phyloP scores from a whole-genome alignment of 2,797 vertebrate species.

The Crocodylus rhombifer region DNA sequence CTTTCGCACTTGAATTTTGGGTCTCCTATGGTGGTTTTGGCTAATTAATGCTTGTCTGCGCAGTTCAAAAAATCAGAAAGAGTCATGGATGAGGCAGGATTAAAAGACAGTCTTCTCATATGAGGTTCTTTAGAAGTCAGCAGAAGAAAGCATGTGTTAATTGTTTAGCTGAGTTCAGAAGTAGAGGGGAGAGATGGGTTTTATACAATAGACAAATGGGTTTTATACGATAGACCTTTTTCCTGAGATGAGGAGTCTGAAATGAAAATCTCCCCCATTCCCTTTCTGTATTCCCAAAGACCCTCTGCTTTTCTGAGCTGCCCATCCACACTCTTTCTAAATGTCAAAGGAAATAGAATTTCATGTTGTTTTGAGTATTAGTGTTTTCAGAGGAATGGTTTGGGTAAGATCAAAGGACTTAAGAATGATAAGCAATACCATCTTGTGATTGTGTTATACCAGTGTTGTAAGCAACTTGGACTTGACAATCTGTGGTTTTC shows the following conservation, averaged over 20 bases:
- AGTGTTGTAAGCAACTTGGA: neutral
- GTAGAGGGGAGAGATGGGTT: neutral
- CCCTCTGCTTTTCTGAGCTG: slow-evolving; percentile 9
- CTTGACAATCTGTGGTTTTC: neutral
- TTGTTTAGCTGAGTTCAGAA: neutral
- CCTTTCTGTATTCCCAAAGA: neutral
- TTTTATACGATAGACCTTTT: neutral
- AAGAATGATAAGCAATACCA: slow-evolving; percentile 18
- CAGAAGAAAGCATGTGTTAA: neutral
- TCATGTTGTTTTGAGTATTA: slow-evolving; percentile 37
- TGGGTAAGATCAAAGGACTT: slow-evolving; percentile 42
- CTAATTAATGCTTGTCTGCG: neutral
- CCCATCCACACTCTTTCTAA: slow-evolving; percentile 7
- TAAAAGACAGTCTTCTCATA: neutral
- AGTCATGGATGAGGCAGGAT: neutral
- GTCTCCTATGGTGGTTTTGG: neutral
- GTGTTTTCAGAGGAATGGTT: slow-evolving; percentile 26
- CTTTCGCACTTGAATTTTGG: too few relatives aligned
- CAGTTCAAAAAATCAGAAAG: neutral
- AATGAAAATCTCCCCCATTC: neutral
- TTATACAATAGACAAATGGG: neutral
- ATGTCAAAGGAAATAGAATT: slow-evolving; percentile 28
- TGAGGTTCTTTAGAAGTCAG: neutral
- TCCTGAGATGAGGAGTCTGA: neutral
- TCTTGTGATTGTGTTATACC: neutral